These are phyloP conservation scores for Plebejus anna DNA, from an alignment of 2,888 invertebrate genomes.

Conservation along the genomic window DNA sequence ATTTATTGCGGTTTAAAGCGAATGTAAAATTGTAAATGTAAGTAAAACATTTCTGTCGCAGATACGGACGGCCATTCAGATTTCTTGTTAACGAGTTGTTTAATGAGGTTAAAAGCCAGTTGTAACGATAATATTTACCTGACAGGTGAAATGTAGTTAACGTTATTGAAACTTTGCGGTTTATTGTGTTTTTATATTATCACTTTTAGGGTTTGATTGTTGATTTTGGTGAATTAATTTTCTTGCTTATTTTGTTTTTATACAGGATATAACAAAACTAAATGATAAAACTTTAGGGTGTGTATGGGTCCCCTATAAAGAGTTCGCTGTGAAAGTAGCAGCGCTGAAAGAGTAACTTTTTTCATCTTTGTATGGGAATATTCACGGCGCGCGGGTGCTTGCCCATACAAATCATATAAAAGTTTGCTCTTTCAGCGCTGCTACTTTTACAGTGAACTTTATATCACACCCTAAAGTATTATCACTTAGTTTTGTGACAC, in stretches of 20 bases:
- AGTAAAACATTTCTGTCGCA: constrained; percentile 43
- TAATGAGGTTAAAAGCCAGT: constrained; percentile 39
- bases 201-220: neutral
- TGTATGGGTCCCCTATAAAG: too few relatives aligned
- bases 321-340: too few relatives aligned
- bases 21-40: constrained; percentile 43
- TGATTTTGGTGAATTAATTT: neutral
- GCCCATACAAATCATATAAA: too few relatives aligned
- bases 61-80: constrained; percentile 40
- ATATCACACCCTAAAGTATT: too few relatives aligned
- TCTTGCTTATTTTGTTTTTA: neutral
- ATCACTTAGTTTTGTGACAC: too few relatives aligned
- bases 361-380: too few relatives aligned
- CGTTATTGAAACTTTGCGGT: neutral
- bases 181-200: neutral
- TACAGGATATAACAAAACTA: too few relatives aligned
- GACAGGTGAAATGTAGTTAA: constrained; percentile 27
- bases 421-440: too few relatives aligned
- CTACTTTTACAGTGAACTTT: too few relatives aligned
- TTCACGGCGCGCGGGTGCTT: too few relatives aligned
- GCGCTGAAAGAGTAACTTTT: too few relatives aligned
- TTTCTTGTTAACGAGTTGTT: constrained; percentile 42
- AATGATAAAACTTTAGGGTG: too few relatives aligned
- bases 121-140: constrained; percentile 35
- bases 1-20: constrained; percentile 48